These are phyloP conservation scores for Leptocoma aspasia DNA, from an alignment of 2,113 vertebrate genomes.

Conservation along the genomic window DNA sequence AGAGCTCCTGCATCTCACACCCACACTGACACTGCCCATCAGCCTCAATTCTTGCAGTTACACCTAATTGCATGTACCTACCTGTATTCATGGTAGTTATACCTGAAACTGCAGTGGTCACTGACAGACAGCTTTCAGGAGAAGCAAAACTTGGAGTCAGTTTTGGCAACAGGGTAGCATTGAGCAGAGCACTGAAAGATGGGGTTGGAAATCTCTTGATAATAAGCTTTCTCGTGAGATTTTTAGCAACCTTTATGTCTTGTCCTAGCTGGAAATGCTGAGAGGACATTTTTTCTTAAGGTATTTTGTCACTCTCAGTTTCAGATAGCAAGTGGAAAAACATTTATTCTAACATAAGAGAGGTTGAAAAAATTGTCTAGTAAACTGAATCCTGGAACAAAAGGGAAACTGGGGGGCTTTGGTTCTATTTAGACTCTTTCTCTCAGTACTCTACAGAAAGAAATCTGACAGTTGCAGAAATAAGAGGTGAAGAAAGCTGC, in stretches of 20 bases:
- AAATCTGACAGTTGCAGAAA: neutral
- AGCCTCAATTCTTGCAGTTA: neutral
- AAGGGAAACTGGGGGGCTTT: neutral
- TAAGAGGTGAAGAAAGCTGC: neutral
- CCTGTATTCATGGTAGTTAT: neutral
- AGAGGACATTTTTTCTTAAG: neutral
- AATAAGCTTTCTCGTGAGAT: constrained; percentile 29
- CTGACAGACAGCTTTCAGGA: neutral
- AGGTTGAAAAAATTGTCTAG: neutral
- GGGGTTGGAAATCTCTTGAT: neutral
- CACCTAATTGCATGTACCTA: neutral
- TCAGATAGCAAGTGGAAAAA: constrained; percentile 16
- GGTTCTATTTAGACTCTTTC: neutral
- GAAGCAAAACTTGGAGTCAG: neutral
- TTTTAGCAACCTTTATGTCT: constrained; percentile 22
- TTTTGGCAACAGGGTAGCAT: neutral
- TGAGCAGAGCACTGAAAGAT: neutral
- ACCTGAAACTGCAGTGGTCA: neutral
- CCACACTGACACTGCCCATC: neutral
- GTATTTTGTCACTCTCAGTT: constrained; percentile 16
- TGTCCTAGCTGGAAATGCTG: constrained; percentile 30
- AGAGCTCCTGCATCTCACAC: neutral
- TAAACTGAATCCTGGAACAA: neutral
- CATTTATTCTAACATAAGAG: neutral
- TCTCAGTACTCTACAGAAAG: neutral